phyloP scores from a whole-genome alignment of 2,113 vertebrate species.

The Sciurus niger region DNA sequence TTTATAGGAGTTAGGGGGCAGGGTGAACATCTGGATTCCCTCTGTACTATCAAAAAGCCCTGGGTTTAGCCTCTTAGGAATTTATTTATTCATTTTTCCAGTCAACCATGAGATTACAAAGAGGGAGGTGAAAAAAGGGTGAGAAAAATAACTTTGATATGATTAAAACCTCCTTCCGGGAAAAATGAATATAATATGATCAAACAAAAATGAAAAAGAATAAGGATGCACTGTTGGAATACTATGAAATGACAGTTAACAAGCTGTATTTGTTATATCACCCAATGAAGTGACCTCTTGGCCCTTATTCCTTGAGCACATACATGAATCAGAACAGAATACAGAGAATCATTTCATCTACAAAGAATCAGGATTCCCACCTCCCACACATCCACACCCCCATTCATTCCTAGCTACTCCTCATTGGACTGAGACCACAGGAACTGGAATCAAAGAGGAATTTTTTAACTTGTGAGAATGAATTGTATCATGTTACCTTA shows the following conservation, averaged over 20 bases:
- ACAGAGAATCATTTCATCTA: conserved; percentile 50
- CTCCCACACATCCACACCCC: background rate
- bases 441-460: conserved; percentile 4
- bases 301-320: conserved; percentile 10
- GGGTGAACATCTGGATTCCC: conserved; percentile 80
- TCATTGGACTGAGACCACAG: background rate
- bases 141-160: conserved; percentile 68
- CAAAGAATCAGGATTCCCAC: background rate
- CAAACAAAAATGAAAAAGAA: conserved; percentile 54
- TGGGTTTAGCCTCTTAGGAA: conserved; percentile 63
- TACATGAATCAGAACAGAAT: conserved; percentile 10
- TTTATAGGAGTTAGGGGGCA: conserved; percentile 57
- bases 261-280: background rate
- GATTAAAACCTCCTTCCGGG: conserved; percentile 56
- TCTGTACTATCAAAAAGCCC: conserved; percentile 75
- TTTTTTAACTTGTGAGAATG: conserved; percentile 56
- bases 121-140: conserved; percentile 39
- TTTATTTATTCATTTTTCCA: conserved; percentile 80
- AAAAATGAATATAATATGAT: conserved; percentile 55
- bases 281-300: background rate
- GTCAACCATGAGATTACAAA: conserved; percentile 74
- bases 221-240: background rate
- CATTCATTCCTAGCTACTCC: background rate
- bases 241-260: background rate
- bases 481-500: conserved; percentile 41